phyloP scores from a whole-genome alignment of 2,888 invertebrate genomes.

The Aspidiotus rigidus region DNA sequence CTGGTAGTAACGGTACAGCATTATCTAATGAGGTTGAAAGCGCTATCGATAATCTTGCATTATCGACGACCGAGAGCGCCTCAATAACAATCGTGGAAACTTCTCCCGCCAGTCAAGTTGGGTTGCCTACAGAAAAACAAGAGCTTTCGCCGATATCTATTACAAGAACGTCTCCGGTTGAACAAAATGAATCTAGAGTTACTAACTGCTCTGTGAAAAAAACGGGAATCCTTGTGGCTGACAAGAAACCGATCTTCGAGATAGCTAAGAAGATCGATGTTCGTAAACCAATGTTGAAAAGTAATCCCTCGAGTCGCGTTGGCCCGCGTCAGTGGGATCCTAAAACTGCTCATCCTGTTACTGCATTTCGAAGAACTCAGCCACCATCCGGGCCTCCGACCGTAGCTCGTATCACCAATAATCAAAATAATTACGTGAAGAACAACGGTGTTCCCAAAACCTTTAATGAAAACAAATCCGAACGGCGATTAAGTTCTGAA shows the following conservation, averaged over 20 bases:
- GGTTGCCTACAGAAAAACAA: no score
- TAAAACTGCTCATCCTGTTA: not conserved
- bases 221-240: no score
- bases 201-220: no score
- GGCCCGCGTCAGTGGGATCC: not conserved
- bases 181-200: no score
- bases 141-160: no score
- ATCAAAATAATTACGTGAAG: not conserved
- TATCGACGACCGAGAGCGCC: no score
- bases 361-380: not conserved
- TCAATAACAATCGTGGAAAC: no score
- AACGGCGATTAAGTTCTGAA: not conserved
- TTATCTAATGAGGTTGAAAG: no score
- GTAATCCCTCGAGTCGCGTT: not conserved
- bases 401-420: not conserved
- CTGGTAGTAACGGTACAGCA: no score
- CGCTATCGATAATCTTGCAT: no score
- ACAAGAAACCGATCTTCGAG: not conserved
- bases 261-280: not conserved
- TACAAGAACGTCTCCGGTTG: no score
- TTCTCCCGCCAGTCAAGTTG: no score
- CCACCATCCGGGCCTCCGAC: not conserved
- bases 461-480: not conserved
- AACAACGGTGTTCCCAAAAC: constrained; percentile 5
- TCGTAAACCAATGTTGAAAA: not conserved